A percentile compares a stretch with the other conserved stretches of the same genome.
phyloP scores from a whole-genome alignment of 2,113 vertebrate genomes.

The Lichenostomus cassidix region DNA sequence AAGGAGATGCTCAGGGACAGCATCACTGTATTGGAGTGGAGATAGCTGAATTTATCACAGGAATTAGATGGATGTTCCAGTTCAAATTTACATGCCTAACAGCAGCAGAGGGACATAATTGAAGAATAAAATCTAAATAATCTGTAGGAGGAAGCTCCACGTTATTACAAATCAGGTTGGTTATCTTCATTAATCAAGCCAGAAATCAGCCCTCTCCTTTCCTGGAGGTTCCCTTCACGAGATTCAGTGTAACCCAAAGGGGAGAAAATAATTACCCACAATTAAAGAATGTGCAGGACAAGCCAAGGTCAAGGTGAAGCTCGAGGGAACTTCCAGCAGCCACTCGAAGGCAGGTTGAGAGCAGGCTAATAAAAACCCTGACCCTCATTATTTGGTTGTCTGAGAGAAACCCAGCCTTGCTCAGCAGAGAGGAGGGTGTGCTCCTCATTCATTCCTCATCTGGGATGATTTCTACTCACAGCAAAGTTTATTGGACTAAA shows the following conservation, averaged over 20 bases:
- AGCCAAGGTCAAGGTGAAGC: constrained; percentile 38
- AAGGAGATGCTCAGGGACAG: not conserved
- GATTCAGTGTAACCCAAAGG: not conserved
- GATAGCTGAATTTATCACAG: not conserved
- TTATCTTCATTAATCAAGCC: constrained; percentile 26
- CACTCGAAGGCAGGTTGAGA: constrained; percentile 9
- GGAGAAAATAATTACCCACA: constrained; percentile 40
- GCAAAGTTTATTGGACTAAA: not conserved
- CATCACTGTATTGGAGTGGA: not conserved
- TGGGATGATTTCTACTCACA: not conserved
- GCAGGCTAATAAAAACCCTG: constrained; percentile 14
- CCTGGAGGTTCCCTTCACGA: not conserved
- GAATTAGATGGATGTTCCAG: not conserved
- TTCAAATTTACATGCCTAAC: not conserved
- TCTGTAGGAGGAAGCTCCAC: not conserved
- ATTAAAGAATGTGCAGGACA: constrained; percentile 24
- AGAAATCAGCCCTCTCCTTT: not conserved
- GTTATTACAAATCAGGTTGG: not conserved
- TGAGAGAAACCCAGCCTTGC: not conserved
- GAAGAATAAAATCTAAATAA: constrained; percentile 1
- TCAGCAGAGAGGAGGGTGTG: not conserved
- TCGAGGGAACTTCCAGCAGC: constrained; percentile 21
- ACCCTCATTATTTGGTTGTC: not conserved
- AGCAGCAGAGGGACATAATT: not conserved
- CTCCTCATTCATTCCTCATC: not conserved